These are phyloP conservation scores for Drosophila kikkawai DNA, from an alignment of 1,140 invertebrate genomes.

Conservation along the genomic window DNA sequence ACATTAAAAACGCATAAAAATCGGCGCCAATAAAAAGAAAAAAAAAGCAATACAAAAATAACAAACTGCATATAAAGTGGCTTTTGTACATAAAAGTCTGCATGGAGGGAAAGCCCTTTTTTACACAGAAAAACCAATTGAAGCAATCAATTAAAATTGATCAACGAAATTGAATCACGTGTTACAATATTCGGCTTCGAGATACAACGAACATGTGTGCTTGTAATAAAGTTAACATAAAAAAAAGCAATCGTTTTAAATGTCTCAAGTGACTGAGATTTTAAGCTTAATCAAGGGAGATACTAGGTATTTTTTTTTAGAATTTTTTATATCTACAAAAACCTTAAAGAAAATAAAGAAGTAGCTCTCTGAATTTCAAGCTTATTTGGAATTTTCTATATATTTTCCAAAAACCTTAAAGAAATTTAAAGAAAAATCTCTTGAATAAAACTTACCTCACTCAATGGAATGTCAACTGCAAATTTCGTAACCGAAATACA, in stretches of 20 bases:
- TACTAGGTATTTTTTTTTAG: not conserved
- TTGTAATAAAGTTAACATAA: slow-evolving; percentile 50
- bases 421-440: not conserved
- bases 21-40: slow-evolving; percentile 45
- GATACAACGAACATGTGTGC: slow-evolving; percentile 45
- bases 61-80: slow-evolving; percentile 68
- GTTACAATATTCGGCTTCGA: slow-evolving; percentile 67
- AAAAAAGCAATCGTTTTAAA: slow-evolving; percentile 29
- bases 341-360: slow-evolving; percentile 7
- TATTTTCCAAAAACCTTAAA: slow-evolving; percentile 1
- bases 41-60: slow-evolving; percentile 38
- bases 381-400: no score
- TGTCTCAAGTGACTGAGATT: slow-evolving; percentile 19
- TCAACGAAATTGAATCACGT: slow-evolving; percentile 79
- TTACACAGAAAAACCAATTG: slow-evolving; percentile 52
- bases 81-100: slow-evolving; percentile 59
- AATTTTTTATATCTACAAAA: not conserved
- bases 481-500: slow-evolving; percentile 34
- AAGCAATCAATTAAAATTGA: slow-evolving; percentile 82
- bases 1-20: slow-evolving; percentile 82
- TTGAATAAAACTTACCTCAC: slow-evolving; percentile 15
- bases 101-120: slow-evolving; percentile 21
- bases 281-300: not conserved
- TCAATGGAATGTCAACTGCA: slow-evolving; percentile 19
- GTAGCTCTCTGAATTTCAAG: not conserved